These are phyloP conservation scores for Leptinotarsa rubiginosa DNA, from an alignment of 2,888 invertebrate genomes.

Conservation along the genomic window DNA sequence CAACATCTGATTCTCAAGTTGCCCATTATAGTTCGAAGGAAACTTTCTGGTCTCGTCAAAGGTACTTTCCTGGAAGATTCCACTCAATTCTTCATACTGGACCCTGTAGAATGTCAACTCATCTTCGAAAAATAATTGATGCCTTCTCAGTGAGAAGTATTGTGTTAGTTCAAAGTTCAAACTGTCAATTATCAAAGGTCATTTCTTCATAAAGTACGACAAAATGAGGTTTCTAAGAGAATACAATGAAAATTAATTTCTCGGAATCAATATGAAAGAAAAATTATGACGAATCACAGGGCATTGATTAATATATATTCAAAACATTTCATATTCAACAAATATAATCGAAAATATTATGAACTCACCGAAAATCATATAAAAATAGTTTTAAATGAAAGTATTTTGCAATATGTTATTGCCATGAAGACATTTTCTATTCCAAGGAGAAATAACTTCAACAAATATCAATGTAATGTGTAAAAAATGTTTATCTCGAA, in stretches of 20 bases:
- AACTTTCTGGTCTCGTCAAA: not conserved
- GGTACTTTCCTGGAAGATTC: not conserved
- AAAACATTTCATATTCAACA: too few relatives aligned
- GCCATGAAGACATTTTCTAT: too few relatives aligned
- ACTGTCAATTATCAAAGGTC: not conserved
- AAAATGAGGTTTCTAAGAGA: not conserved
- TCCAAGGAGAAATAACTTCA: too few relatives aligned
- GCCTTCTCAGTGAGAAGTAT: not conserved
- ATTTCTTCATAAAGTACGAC: not conserved
- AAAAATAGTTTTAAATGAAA: too few relatives aligned
- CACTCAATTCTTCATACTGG: not conserved
- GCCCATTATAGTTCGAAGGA: conserved; percentile 2
- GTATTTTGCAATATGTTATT: too few relatives aligned
- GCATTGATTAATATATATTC: too few relatives aligned
- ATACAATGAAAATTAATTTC: not conserved
- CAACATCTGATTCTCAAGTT: conserved; percentile 2
- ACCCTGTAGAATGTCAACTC: not conserved
- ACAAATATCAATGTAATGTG: too few relatives aligned
- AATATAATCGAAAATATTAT: too few relatives aligned
- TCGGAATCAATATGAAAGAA: too few relatives aligned
- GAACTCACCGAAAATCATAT: too few relatives aligned
- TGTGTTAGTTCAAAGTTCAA: not conserved
- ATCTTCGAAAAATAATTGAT: not conserved
- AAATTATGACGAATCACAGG: too few relatives aligned
- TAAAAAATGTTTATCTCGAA: too few relatives aligned